Base-by-base conservation (phyloP, 2,888 invertebrate genomes). In the Thalpophila matura region DNA sequence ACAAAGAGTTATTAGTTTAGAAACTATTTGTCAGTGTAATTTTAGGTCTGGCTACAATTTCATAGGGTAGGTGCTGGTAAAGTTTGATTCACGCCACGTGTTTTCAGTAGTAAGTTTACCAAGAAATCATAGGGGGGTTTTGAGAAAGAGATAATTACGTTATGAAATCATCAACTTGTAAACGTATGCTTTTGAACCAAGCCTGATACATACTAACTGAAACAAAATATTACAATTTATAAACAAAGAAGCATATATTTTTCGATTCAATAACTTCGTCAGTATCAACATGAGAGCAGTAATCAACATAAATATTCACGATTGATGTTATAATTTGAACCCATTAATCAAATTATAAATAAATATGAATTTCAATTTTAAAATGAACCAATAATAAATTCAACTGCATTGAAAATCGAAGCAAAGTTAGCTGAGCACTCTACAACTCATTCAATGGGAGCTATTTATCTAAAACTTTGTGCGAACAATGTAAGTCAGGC, bases 381-480 rank as follows among this genome's bases (percentile, higher is more conserved):
- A 47, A 58, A 49, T 29, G 26, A 35, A 20, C 7, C 10, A 20
- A 31, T 18, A 60, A 57, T 35, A 63, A 63, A 43, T 37, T 43
- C 3, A 22, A 46, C 29, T 74, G 61, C 66, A 66, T 66, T 74
- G 43, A 59, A 60, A 37, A 38, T 55, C 45, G 24, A 57, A 53
- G 26, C 20, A 7, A 49, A 68, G 40, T 56, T 55, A 26, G 31
- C 1, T 9, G n/a, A 45, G 46, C 51, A 37, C 51, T 55, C 59
- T 22, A 38, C 12, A n/a, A 58, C 14, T 65, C 37, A 59, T 49
- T 72, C 45, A 56, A 40, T 14, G 14, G 38, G 35, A 29, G 62
- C 62, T 64, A 78, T 77, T 76, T 67, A 79, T 79, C 79, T 71
- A 18, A 71, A 77, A 79, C 61, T 77, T 77, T 18, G 18, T 16